Base-by-base conservation (phyloP, 2,888 invertebrate genomes). In the Micoletzkya japonica region DNA sequence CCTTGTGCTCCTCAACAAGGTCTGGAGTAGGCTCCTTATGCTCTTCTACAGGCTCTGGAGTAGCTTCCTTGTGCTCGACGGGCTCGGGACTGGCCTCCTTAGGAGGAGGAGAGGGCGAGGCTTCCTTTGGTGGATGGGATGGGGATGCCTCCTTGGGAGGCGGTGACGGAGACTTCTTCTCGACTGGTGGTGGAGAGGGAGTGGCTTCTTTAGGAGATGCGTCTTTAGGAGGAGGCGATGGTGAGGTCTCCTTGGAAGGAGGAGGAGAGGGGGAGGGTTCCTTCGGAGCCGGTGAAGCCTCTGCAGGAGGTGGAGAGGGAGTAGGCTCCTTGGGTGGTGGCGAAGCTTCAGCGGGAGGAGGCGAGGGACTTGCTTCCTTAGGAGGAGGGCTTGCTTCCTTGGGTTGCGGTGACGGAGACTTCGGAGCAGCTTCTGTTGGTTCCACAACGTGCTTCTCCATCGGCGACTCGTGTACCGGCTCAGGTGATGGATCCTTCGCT, bases 21-120 rank as follows among this genome's bases (percentile, higher is more conserved):
- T 36, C 24, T n/a, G 39, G 24, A 30, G 26, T 28, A 17, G 32
- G 26, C 37, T 36, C 37, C 39, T 37, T 59, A 0, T 44, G 39
- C 10, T 59, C 61, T n/a, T 36, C 37, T 28, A 26, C 39, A 0
- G 63, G 39, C 10, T 59, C 61, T n/a, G 61, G 61, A 32, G 37
- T 61, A 24, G 44, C 14, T 44, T 44, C 44, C 44, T 44, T 44
- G 14, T 44, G 14, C 10, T 14, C 4, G 32, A 57, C 57, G 3
- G 57, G 57, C 34, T 57, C 57, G 3, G 57, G 57, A 24, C 26
- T 28, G 52, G 52, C 24, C 14, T 52, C 4, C 52, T 52, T 52
- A n/a, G 14, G 14, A 7, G 24, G 10, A 3, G 24, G 7, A 52
- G 52, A 4, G 26, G 26, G n/a, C n/a, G n/a, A n/a, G n/a, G n/a